Percentiles rank a stretch among this genome's conserved stretches.
These are phyloP conservation scores for Lymantria dispar DNA, from an alignment of 2,888 invertebrate genomes.

Conservation along the genomic window DNA sequence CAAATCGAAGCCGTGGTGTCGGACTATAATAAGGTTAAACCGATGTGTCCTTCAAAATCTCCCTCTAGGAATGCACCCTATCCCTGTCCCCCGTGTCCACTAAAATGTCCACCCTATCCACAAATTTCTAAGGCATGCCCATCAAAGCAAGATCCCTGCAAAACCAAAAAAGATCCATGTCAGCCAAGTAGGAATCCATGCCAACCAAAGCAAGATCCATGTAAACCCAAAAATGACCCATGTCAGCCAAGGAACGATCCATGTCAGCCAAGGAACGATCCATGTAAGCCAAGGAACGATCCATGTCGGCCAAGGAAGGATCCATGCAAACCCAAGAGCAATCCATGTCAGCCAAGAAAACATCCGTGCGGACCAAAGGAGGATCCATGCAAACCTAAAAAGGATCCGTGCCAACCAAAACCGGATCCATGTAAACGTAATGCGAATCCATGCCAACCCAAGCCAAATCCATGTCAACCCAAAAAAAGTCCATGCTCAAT, in stretches of 20 bases:
- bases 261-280: neutral
- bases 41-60: slow-evolving; percentile 2
- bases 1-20: neutral
- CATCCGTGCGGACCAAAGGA: neutral
- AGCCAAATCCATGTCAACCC: neutral
- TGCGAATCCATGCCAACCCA: neutral
- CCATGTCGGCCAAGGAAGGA: neutral
- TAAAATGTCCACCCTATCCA: neutral
- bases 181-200: neutral
- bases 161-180: neutral
- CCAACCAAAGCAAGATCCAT: neutral
- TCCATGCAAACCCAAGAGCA: neutral
- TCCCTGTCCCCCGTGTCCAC: neutral
- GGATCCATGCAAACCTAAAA: neutral
- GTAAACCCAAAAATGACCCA: neutral
- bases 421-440: neutral
- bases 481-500: neutral
- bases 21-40: neutral
- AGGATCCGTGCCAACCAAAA: neutral
- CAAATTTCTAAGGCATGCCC: no score
- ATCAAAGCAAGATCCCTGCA: neutral
- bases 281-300: neutral
- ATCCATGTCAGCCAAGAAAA: neutral
- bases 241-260: neutral
- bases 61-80: neutral